phyloP scores from a whole-genome alignment of 2,797 vertebrate genomes.

The Lateolabrax maculatus region DNA sequence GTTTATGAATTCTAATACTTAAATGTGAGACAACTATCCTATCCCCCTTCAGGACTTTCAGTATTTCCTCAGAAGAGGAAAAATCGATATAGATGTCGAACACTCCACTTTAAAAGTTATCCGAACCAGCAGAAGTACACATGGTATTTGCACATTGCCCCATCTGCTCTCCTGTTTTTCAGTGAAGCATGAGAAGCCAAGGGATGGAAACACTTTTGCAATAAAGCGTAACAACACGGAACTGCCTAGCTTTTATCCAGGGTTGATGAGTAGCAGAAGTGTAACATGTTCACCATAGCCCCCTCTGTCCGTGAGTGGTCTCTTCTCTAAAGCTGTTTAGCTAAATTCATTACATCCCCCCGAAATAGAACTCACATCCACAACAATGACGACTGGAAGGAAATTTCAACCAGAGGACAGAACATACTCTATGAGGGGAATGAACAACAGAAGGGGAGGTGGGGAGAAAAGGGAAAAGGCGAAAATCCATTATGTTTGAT shows the following conservation, averaged over 20 bases:
- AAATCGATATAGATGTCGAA: conserved; percentile 26
- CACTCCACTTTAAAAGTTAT: conserved; percentile 24
- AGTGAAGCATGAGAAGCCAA: conserved; percentile 25
- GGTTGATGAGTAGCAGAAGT: conserved; percentile 36
- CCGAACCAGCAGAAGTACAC: conserved; percentile 27
- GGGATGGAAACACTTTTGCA: conserved; percentile 41
- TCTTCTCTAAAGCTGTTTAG: conserved; percentile 37
- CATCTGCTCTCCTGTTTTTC: conserved; percentile 31
- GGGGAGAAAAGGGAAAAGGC: conserved; percentile 48
- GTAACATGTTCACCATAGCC: conserved; percentile 7
- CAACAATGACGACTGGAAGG: conserved; percentile 47
- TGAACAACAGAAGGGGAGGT: conserved; percentile 55
- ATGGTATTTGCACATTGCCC: conserved; percentile 16
- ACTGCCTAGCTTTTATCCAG: conserved; percentile 31
- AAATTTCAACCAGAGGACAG: conserved; percentile 54
- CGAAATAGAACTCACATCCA: conserved; percentile 58
- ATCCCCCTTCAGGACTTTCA: conserved; percentile 9
- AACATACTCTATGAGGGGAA: conserved; percentile 43
- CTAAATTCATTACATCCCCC: conserved; percentile 64
- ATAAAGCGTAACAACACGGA: conserved; percentile 40
- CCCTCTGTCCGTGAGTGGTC: conserved; percentile 32
- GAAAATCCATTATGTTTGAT: conserved; percentile 89
- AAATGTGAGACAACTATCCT: background rate
- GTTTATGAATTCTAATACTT: conserved; percentile 20
- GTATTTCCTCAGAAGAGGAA: conserved; percentile 1